These are phyloP conservation scores for Andrena praecox DNA, from an alignment of 2,888 invertebrate genomes.

Conservation along the genomic window DNA sequence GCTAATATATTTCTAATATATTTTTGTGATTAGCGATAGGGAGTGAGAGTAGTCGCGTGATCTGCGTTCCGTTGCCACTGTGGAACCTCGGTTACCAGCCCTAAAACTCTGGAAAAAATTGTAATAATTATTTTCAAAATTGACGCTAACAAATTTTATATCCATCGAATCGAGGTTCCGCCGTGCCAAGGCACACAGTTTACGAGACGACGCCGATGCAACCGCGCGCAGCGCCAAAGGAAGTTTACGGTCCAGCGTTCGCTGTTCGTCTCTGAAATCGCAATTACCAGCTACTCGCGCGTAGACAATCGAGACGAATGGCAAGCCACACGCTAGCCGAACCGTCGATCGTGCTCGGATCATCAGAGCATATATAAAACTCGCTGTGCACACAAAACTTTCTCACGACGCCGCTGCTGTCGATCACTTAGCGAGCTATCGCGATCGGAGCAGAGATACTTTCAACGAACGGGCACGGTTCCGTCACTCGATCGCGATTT, in stretches of 20 bases:
- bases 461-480: slow-evolving; percentile 26
- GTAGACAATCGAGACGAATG: neutral
- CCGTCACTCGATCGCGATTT: slow-evolving; percentile 50
- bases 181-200: neutral
- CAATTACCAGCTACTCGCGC: neutral
- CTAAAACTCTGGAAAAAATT: neutral
- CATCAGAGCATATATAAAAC: neutral
- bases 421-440: slow-evolving; percentile 10
- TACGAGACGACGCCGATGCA: neutral
- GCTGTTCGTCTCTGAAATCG: neutral
- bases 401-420: neutral
- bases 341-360: neutral
- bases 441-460: neutral
- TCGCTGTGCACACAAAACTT: neutral
- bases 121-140: neutral
- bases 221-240: neutral
- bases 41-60: neutral
- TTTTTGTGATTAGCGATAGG: neutral
- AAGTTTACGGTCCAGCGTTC: slow-evolving; percentile 1
- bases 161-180: neutral
- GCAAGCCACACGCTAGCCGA: neutral
- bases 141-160: neutral
- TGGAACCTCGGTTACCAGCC: neutral
- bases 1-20: slow-evolving; percentile 9
- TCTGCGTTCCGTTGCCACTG: no score